Conservation (phyloP, 2,113 vertebrate species). For the Corydoras maculifer region DNA sequence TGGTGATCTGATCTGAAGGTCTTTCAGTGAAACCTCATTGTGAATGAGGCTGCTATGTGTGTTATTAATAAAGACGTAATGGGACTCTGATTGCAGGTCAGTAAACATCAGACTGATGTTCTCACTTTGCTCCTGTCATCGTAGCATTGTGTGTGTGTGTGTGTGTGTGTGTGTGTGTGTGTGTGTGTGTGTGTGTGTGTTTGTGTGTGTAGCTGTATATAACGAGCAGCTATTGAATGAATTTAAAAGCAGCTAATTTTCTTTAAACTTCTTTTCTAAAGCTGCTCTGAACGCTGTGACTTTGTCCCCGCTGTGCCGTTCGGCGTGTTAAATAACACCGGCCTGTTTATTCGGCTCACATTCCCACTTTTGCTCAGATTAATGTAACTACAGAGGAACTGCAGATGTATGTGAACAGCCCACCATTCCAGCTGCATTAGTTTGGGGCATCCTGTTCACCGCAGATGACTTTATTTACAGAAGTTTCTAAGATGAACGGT, state of each 20-base stretch:
- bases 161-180: not conserved
- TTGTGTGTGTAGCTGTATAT: constrained; percentile 8
- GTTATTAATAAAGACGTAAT: too few relatives aligned
- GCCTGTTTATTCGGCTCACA: not conserved
- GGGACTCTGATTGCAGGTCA: too few relatives aligned
- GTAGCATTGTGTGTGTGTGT: not conserved
- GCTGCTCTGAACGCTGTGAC: not conserved
- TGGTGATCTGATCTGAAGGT: too few relatives aligned
- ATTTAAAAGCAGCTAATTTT: not conserved
- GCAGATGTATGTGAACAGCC: too few relatives aligned
- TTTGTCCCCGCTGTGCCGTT: not conserved
- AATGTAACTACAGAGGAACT: not conserved
- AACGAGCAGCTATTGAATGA: constrained; percentile 9
- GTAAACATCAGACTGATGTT: not conserved
- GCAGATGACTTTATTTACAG: too few relatives aligned
- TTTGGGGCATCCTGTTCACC: too few relatives aligned
- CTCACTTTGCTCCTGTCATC: not conserved
- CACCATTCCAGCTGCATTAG: too few relatives aligned
- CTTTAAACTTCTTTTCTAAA: not conserved
- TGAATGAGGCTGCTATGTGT: too few relatives aligned
- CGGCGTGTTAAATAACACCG: not conserved
- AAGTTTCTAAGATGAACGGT: too few relatives aligned
- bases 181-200: constrained; percentile 1
- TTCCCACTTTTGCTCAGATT: not conserved
- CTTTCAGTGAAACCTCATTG: too few relatives aligned